phyloP scores from a whole-genome alignment of 2,888 invertebrate genomes.

The Noctua pronuba region DNA sequence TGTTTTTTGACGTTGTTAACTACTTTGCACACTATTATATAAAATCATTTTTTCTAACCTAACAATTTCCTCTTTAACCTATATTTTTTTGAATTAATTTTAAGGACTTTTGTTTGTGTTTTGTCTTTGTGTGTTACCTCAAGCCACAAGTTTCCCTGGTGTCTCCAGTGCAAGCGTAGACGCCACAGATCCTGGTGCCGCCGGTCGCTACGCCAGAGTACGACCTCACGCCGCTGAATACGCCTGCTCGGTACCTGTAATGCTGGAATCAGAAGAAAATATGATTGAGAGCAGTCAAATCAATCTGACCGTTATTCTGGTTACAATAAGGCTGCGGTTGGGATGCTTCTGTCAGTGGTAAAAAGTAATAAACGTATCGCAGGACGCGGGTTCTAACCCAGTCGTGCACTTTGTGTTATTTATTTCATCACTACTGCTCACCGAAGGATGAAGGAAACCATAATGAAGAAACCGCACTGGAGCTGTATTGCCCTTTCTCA shows the following conservation, averaged over 20 bases:
- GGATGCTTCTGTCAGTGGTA: background rate
- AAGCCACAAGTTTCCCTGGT: conserved; percentile 84
- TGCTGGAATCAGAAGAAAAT: conserved; percentile 69
- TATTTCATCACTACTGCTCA: background rate
- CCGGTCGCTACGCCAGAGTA: conserved; percentile 85
- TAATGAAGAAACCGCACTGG: background rate
- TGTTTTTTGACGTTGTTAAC: too few species aligned
- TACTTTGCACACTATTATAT: too few species aligned
- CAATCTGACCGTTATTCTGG: background rate
- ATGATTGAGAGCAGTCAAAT: background rate
- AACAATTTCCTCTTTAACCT: too few species aligned
- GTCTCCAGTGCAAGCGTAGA: conserved; percentile 88
- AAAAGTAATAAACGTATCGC: background rate
- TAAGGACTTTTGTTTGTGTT: background rate
- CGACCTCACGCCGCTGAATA: conserved; percentile 88
- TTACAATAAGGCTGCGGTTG: background rate
- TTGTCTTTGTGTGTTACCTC: conserved; percentile 71
- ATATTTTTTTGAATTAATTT: too few species aligned
- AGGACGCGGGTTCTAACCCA: too few species aligned
- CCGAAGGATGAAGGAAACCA: background rate
- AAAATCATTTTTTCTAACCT: too few species aligned
- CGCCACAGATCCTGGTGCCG: conserved; percentile 87
- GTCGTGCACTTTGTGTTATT: too few species aligned
- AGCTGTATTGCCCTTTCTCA: background rate
- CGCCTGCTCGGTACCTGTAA: conserved; percentile 88